Evolutionary conservation across 2,888 invertebrate species (phyloP).

Genomic region (Germaria angustata): DNA sequence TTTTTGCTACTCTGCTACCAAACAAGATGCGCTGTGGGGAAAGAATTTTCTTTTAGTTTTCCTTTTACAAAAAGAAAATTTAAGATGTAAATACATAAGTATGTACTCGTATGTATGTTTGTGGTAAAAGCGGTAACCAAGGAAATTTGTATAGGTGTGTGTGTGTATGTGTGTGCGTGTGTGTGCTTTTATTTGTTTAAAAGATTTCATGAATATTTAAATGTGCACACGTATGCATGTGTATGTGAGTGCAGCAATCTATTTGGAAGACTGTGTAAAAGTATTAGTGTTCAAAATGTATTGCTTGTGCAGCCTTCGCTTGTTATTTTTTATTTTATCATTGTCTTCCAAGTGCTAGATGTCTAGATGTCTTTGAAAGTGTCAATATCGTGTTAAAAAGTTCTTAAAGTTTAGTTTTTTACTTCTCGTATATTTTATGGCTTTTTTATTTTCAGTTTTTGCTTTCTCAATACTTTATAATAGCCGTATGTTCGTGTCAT

Average conservation of each 20-base stretch:
- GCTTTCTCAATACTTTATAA: conserved; percentile 44
- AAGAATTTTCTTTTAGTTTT: background rate
- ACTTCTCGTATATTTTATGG: conserved; percentile 31
- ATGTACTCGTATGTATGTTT: conserved; percentile 32
- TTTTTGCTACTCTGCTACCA: background rate
- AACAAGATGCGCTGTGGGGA: background rate
- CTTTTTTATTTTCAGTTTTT: conserved; percentile 5
- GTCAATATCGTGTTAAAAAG: conserved; percentile 67
- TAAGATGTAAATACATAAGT: too few species aligned
- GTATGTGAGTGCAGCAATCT: background rate
- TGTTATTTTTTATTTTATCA: conserved; percentile 24
- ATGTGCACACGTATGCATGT: background rate
- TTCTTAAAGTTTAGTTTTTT: conserved; percentile 49
- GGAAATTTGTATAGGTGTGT: background rate
- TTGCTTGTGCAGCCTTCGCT: conserved; percentile 39
- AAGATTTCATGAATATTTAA: conserved; percentile 50
- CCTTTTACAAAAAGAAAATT: background rate
- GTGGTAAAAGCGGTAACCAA: conserved; percentile 10
- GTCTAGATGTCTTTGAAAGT: conserved; percentile 61
- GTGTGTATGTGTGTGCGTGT: conserved; percentile 35
- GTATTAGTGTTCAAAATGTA: background rate
- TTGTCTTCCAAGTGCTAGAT: conserved; percentile 23
- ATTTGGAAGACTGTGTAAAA: background rate
- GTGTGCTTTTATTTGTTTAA: conserved; percentile 26
- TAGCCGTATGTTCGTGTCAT: conserved; percentile 55